These are phyloP conservation scores for Chloroceryle amazona DNA, from an alignment of 2,797 vertebrate genomes.

Conservation along the genomic window DNA sequence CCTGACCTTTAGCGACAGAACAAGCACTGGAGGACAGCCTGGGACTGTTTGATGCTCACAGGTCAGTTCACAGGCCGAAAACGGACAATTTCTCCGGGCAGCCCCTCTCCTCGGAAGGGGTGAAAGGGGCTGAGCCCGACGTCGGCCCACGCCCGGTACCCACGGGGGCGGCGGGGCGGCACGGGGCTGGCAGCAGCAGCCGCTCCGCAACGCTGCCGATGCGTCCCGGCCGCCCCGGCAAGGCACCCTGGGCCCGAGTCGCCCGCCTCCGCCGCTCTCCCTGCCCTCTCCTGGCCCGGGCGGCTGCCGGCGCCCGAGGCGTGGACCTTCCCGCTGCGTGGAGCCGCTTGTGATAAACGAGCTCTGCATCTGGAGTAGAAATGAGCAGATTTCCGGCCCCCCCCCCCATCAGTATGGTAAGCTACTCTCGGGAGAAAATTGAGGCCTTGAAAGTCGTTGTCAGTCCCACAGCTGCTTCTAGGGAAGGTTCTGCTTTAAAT, in stretches of 20 bases:
- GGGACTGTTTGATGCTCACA: neutral
- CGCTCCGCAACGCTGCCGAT: neutral
- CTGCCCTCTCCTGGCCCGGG: neutral
- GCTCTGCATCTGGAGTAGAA: no score
- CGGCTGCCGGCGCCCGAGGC: neutral
- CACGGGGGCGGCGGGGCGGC: neutral
- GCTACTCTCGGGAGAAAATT: rapidly evolving
- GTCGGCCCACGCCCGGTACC: neutral
- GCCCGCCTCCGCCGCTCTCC: neutral
- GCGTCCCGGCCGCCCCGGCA: no score
- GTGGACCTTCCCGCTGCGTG: neutral
- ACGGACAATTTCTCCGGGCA: neutral
- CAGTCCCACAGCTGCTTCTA: no score
- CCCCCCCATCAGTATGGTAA: rapidly evolving
- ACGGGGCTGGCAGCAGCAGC: neutral
- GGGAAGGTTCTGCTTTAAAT: neutral
- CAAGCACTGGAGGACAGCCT: neutral
- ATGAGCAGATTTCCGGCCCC: no score
- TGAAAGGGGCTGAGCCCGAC: neutral
- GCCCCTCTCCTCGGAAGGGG: neutral
- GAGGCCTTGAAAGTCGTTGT: neutral
- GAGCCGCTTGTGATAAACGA: no score
- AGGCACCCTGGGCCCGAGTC: neutral
- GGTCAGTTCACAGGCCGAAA: neutral
- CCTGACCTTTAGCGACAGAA: conserved; percentile 34